These are phyloP conservation scores for Trichacis sp. DNA, from an alignment of 2,888 invertebrate species.

Conservation along the genomic window DNA sequence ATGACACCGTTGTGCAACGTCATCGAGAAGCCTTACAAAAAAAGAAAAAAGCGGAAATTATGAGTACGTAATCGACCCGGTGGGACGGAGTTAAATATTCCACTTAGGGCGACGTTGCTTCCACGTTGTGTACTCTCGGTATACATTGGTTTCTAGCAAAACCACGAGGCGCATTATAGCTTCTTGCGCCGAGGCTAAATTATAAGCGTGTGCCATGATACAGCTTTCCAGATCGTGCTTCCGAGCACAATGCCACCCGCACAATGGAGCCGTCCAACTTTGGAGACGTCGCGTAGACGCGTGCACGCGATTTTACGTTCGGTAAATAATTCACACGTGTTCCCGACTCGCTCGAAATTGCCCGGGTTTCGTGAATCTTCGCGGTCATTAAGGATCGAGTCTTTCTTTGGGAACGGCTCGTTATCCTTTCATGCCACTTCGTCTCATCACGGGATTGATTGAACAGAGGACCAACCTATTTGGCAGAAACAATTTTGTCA, in stretches of 20 bases:
- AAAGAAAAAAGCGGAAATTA: slow-evolving; percentile 17
- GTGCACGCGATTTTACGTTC: slow-evolving; percentile 8
- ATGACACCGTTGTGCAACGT: not conserved
- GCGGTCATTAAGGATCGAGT: not conserved
- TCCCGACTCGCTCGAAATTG: slow-evolving; percentile 8
- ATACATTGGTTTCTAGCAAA: slow-evolving; percentile 12
- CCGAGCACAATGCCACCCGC: slow-evolving; percentile 11
- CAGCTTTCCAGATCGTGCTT: slow-evolving; percentile 13
- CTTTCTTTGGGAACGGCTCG: not conserved
- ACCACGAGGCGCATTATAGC: slow-evolving; percentile 45
- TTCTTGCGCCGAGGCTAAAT: slow-evolving; percentile 16
- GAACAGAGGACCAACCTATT: too few relatives aligned
- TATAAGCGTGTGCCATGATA: slow-evolving; percentile 10
- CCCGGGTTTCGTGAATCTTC: not conserved
- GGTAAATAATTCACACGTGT: slow-evolving; percentile 14
- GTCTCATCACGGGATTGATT: not conserved
- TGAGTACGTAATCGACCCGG: slow-evolving; percentile 15
- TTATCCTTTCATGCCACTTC: not conserved
- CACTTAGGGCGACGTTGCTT: slow-evolving; percentile 25
- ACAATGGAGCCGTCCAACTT: slow-evolving; percentile 17
- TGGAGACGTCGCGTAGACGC: slow-evolving; percentile 8
- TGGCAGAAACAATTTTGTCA: too few relatives aligned
- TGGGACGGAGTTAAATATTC: slow-evolving; percentile 36
- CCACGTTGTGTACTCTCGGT: slow-evolving; percentile 7
- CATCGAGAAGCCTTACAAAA: not conserved